Evolutionary conservation across 2,888 invertebrate genomes (phyloP).

Genomic region (Agriopis marginaria): DNA sequence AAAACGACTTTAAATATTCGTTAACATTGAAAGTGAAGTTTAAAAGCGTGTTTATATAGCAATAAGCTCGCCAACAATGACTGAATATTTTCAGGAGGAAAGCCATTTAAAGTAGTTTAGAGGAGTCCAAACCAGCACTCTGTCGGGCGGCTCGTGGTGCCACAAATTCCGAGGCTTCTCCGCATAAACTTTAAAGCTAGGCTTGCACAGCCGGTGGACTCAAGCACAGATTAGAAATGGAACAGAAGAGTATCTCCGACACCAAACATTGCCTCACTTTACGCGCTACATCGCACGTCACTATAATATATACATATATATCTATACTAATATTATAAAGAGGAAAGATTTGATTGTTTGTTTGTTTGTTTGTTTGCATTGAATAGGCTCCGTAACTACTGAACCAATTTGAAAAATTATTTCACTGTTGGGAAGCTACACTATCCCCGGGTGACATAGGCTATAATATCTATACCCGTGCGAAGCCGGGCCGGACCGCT

Average conservation of each 20-base stretch:
- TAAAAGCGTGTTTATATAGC: not conserved
- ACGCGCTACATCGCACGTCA: no score
- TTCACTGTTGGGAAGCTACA: no score
- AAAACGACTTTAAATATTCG: no score
- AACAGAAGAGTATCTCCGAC: not conserved
- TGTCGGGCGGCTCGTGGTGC: not conserved
- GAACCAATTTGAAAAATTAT: no score
- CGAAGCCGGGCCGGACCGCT: no score
- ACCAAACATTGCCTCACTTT: not conserved
- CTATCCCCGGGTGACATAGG: no score
- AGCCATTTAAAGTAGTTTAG: slow-evolving; percentile 9
- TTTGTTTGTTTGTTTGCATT: no score
- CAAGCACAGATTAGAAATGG: not conserved
- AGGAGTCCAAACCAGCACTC: not conserved
- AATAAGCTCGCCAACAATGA: not conserved
- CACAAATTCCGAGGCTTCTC: slow-evolving; percentile 6
- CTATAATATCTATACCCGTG: no score
- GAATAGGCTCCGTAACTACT: no score
- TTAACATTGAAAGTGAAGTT: not conserved
- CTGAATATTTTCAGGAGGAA: not conserved
- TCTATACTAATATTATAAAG: no score
- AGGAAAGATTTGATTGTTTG: no score
- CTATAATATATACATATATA: no score
- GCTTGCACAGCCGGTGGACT: not conserved
- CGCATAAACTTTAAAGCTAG: slow-evolving; percentile 7